A percentile compares a stretch with the other conserved stretches of the same genome.
phyloP scores from a whole-genome alignment of 2,113 vertebrate species.

The Hippocampus mohnikei region DNA sequence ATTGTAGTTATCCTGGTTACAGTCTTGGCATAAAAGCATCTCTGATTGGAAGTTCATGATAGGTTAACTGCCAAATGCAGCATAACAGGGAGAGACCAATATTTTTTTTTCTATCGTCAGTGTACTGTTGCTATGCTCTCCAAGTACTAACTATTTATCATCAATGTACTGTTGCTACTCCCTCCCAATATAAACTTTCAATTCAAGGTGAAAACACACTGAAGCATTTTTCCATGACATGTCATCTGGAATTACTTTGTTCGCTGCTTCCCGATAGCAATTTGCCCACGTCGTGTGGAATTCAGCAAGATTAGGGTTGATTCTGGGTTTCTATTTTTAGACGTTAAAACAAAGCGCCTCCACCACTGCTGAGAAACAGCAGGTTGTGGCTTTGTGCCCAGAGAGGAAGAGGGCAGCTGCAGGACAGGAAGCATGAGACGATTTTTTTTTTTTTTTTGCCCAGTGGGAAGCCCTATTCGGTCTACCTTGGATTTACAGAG shows the following conservation, averaged over 20 bases:
- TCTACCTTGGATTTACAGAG: slow-evolving; percentile 46
- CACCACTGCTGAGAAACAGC: slow-evolving; percentile 41
- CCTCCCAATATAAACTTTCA: not conserved
- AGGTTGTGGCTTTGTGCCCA: slow-evolving; percentile 39
- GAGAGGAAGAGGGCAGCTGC: slow-evolving; percentile 60
- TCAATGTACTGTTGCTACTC: not conserved
- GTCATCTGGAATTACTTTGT: not conserved
- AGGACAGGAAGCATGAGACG: slow-evolving; percentile 59
- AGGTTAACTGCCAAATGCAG: not conserved
- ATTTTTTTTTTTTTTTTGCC: slow-evolving; percentile 39
- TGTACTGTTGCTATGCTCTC: not conserved
- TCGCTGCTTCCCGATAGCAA: slow-evolving; percentile 10
- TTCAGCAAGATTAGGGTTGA: slow-evolving; percentile 25
- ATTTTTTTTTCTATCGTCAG: not conserved
- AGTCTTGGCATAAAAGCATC: not conserved
- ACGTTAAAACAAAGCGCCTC: slow-evolving; percentile 40
- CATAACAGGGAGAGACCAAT: not conserved
- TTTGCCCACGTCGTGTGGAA: slow-evolving; percentile 18
- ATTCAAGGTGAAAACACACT: not conserved
- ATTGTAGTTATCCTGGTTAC: not conserved
- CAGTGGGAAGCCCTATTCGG: slow-evolving; percentile 50
- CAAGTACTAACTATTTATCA: not conserved
- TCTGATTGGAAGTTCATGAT: not conserved
- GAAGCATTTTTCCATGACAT: slow-evolving; percentile 12
- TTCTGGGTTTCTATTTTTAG: slow-evolving; percentile 38